These are phyloP conservation scores for Phyllotis vaccarum DNA, from an alignment of 2,797 vertebrate species.

Conservation along the genomic window DNA sequence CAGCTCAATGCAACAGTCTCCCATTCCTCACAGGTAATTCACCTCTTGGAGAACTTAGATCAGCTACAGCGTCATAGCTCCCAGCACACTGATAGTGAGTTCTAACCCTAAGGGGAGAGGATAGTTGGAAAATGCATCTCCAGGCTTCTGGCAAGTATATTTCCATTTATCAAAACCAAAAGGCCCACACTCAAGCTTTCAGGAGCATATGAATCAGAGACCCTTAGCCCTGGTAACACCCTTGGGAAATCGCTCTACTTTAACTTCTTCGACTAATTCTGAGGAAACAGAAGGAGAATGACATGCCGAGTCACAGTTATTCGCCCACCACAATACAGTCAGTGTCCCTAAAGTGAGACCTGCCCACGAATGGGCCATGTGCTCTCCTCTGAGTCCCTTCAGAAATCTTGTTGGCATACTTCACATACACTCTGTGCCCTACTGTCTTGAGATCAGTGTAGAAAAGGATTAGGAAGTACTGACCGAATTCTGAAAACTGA, in stretches of 20 bases:
- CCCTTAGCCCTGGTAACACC: background rate
- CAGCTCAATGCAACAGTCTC: background rate
- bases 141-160: conserved; percentile 52
- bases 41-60: conserved; percentile 21
- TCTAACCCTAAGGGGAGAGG: conserved; percentile 48
- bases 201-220: conserved; percentile 65
- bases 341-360: background rate
- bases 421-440: background rate
- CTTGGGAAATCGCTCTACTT: background rate
- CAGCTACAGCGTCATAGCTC: background rate
- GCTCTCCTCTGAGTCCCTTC: background rate
- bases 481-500: conserved; percentile 33
- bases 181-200: conserved; percentile 18
- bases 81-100: background rate
- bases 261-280: conserved; percentile 1
- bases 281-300: background rate
- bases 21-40: conserved; percentile 40
- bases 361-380: fast-evolving
- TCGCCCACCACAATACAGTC: background rate
- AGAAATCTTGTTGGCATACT: background rate
- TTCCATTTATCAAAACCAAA: conserved; percentile 46
- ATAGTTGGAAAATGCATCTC: conserved; percentile 47
- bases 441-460: background rate
- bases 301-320: background rate
- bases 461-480: conserved; percentile 7